Base-by-base conservation (phyloP, 1,140 invertebrate genomes). In the Drosophila pachea region DNA sequence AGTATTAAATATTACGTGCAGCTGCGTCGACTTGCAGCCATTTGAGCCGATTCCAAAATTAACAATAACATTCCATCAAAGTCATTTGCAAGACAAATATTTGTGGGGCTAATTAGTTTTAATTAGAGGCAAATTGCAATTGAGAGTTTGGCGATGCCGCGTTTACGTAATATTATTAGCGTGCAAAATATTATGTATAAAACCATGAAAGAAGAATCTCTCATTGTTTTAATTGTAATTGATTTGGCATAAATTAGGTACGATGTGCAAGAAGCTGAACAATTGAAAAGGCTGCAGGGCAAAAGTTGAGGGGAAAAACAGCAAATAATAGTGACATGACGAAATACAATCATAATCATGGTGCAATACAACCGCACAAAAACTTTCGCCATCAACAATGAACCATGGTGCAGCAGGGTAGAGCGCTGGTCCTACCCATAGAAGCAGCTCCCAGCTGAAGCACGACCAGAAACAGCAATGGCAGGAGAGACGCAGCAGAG, bases 321-420 rank as follows among this genome's bases (percentile, higher is more conserved):
- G 76, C 79, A 83, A 83, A 83, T 83, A 83, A 83, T 79, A 84
- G 76, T 83, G 79, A 83, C 79, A 84, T 84, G 79, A 84, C 76
- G 79, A 83, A 84, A 83, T 84, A 84, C 76, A 83, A 83, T 83
- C 81, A 83, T 83, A 83, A 83, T 78, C 78, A 78, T 78, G 55
- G 54, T 59, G 66, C 72, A 75, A 69, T 74, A 55, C 68, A 77
- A 78, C 76, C 62, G 60, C 68, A 83, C 62, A 74, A 83, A 79
- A 82, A 82, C 67, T 83, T 82, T 82, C 74, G 61, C 72, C 79
- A 83, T 83, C 77, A 82, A 82, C 78, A 82, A 83, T 62, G 35
- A 64, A 22, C 22, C 22, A 1, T 22, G 22, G 22, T 22, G 22
- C 22, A 22, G 31, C n/a, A 12, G 48, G 7, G 32, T 12, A 36